These are phyloP conservation scores for Coturnix japonica DNA, from an alignment of 2,113 vertebrate species.

Conservation along the genomic window DNA sequence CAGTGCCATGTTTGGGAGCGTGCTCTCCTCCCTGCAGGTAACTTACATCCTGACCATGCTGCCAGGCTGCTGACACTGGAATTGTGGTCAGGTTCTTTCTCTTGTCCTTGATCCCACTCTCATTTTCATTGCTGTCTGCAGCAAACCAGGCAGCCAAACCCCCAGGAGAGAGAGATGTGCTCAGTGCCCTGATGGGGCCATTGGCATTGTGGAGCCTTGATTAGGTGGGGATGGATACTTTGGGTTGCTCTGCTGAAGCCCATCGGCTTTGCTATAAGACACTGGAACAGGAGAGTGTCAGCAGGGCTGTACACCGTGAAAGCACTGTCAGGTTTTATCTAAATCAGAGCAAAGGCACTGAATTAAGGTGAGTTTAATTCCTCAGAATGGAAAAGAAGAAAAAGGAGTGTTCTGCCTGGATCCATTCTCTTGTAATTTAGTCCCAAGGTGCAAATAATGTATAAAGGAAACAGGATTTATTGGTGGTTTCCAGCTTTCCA, in stretches of 20 bases:
- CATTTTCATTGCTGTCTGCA: background rate
- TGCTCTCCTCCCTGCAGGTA: background rate
- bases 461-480: background rate
- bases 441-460: background rate
- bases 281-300: background rate
- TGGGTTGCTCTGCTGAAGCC: background rate
- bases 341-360: background rate
- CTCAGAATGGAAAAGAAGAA: background rate
- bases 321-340: background rate
- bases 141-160: background rate
- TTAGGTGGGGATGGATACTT: background rate
- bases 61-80: background rate
- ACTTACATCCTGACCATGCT: background rate
- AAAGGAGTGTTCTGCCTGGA: background rate
- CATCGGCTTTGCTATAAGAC: background rate
- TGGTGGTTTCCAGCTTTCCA: background rate
- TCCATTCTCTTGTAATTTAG: background rate
- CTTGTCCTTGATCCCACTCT: background rate
- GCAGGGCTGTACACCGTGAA: background rate
- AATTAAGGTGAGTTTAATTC: background rate
- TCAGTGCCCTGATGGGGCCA: background rate
- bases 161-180: background rate
- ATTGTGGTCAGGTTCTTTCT: background rate
- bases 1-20: fast-evolving
- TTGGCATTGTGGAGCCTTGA: fast-evolving